Conservation (phyloP, 2,797 vertebrate genomes). For the Pachyuromys duprasi region DNA sequence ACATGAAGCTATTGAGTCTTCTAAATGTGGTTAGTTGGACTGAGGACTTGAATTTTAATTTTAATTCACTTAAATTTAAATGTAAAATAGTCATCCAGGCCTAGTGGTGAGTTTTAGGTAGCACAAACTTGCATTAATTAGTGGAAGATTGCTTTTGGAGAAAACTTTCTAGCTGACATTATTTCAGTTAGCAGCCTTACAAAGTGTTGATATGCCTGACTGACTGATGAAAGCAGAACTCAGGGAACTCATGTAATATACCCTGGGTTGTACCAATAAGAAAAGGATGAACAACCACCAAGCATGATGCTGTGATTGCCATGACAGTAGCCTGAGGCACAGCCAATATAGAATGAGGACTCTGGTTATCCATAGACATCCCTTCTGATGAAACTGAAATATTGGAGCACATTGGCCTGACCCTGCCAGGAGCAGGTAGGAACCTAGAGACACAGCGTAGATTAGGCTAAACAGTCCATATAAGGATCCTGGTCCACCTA, state of each 20-base stretch:
- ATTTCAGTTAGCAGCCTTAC: not conserved
- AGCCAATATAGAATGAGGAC: not conserved
- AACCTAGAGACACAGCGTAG: not conserved
- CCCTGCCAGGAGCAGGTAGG: not conserved
- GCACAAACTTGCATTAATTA: not conserved
- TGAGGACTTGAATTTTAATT: slow-evolving; percentile 35
- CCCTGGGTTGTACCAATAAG: not conserved
- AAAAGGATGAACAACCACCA: not conserved
- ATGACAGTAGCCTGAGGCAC: not conserved
- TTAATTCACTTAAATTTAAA: slow-evolving; percentile 31
- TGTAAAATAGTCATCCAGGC: not conserved
- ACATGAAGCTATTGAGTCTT: not conserved
- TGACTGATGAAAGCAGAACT: not conserved
- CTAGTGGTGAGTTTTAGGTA: not conserved
- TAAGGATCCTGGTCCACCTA: not conserved
- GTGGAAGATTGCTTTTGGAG: not conserved
- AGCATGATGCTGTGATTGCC: not conserved
- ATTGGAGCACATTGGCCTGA: too few species aligned
- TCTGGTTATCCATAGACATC: not conserved
- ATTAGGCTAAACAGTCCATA: not conserved
- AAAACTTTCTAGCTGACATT: not conserved
- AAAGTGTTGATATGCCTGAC: too few species aligned
- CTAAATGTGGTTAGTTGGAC: not conserved
- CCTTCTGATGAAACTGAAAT: not conserved
- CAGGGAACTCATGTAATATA: not conserved